Conservation (phyloP, 2,113 vertebrate species). For the Diadophis punctatus region DNA sequence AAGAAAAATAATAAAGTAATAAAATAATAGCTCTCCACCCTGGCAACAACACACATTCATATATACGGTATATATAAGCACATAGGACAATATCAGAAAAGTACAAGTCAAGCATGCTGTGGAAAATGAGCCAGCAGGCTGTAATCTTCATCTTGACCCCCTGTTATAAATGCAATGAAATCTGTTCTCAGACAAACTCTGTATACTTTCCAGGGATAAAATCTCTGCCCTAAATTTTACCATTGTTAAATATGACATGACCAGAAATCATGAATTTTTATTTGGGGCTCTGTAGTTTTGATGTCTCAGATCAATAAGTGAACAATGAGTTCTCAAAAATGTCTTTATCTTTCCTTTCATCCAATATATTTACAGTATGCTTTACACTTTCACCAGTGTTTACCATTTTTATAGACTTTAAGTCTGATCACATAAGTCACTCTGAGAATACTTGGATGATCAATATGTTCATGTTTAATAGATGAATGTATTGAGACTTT, state of each 20-base stretch:
- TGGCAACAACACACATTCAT: no score
- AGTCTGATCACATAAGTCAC: neutral
- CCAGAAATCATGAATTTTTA: neutral
- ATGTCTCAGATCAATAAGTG: neutral
- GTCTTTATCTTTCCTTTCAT: neutral
- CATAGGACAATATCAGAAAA: constrained; percentile 21
- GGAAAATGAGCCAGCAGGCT: neutral
- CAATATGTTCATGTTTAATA: neutral
- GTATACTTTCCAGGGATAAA: neutral
- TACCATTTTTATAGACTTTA: neutral
- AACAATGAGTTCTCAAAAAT: neutral
- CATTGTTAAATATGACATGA: neutral
- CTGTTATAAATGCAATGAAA: neutral
- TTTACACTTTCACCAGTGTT: neutral
- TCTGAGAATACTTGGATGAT: neutral
- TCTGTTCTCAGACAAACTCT: neutral
- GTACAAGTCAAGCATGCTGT: neutral
- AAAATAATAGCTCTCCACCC: no score
- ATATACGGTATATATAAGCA: no score
- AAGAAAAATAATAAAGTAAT: no score
- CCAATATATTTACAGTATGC: neutral
- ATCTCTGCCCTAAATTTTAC: neutral
- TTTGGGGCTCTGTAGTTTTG: neutral
- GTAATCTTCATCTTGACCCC: neutral
- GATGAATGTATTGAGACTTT: neutral